Percentiles rank a stretch among this genome's conserved stretches.
Conservation (phyloP, 2,888 invertebrate genomes). For the Trichacis sp. region DNA sequence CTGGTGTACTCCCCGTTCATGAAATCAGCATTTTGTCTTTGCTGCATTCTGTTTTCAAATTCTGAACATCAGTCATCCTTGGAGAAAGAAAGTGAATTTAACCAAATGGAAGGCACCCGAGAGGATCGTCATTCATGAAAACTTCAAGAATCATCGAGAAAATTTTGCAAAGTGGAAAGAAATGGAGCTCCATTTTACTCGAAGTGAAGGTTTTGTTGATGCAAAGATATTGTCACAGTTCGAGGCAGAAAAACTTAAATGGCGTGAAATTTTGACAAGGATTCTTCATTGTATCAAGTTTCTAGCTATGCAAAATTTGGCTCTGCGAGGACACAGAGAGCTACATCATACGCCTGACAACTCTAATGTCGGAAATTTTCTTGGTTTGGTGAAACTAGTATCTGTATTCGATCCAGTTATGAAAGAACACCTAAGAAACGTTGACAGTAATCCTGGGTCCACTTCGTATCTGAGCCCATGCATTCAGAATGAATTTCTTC, state of each 20-base stretch:
- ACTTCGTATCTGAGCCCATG: conserved; percentile 7
- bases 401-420: conserved; percentile 23
- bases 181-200: conserved; percentile 6
- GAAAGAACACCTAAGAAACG: conserved; percentile 9
- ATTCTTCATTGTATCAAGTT: conserved; percentile 17
- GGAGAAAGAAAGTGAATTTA: conserved; percentile 15
- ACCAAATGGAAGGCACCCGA: conserved; percentile 16
- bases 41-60: conserved; percentile 7
- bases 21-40: conserved; percentile 13
- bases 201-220: not conserved
- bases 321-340: conserved; percentile 8
- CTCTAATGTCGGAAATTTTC: conserved; percentile 2
- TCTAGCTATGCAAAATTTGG: conserved; percentile 14
- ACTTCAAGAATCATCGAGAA: conserved; percentile 6
- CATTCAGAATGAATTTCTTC: conserved; percentile 16
- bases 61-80: conserved; percentile 5
- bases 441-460: conserved; percentile 10
- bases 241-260: conserved; percentile 14
- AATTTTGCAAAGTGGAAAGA: conserved; percentile 11
- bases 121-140: conserved; percentile 3
- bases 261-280: conserved; percentile 10
- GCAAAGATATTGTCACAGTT: not conserved
- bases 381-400: conserved; percentile 9
- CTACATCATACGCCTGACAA: not conserved
- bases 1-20: too few species aligned